A percentile compares a stretch with the other conserved stretches of the same genome.
phyloP scores from a whole-genome alignment of 2,797 vertebrate genomes.

The Pangasius sanitwongsei region DNA sequence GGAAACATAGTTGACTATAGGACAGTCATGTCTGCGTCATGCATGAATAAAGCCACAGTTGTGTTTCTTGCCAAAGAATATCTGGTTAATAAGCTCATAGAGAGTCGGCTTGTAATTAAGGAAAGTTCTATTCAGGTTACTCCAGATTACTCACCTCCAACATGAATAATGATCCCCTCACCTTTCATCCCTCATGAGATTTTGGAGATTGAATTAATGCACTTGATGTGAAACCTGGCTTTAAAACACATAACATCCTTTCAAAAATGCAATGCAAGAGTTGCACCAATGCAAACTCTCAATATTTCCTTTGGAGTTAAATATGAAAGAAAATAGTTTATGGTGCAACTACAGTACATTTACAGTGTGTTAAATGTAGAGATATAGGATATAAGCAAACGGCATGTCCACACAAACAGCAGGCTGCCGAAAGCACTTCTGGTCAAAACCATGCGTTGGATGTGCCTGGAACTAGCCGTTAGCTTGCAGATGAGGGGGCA shows the following conservation, averaged over 20 bases:
- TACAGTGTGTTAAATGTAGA: not conserved
- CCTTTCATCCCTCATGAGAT: not conserved
- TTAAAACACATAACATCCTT: not conserved
- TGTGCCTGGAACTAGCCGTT: not conserved
- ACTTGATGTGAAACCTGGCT: not conserved
- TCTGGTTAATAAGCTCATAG: not conserved
- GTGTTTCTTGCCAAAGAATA: not conserved
- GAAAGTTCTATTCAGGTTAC: not conserved
- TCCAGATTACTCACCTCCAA: not conserved
- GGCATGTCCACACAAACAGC: not conserved
- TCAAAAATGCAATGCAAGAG: no score
- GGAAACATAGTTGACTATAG: not conserved
- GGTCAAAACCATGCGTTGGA: not conserved
- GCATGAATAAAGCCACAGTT: not conserved
- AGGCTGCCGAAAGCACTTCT: not conserved
- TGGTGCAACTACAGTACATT: not conserved
- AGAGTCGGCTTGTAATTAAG: not conserved
- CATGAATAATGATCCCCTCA: not conserved
- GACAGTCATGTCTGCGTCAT: not conserved
- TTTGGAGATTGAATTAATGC: not conserved
- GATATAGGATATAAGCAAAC: not conserved
- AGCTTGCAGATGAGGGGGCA: not conserved
- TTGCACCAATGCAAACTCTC: not conserved
- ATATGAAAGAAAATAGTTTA: not conserved
- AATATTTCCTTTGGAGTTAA: not conserved